A percentile compares a stretch with the other conserved stretches of the same genome.
Conservation (phyloP, 2,113 vertebrate species). For the Pogona vitticeps region DNA sequence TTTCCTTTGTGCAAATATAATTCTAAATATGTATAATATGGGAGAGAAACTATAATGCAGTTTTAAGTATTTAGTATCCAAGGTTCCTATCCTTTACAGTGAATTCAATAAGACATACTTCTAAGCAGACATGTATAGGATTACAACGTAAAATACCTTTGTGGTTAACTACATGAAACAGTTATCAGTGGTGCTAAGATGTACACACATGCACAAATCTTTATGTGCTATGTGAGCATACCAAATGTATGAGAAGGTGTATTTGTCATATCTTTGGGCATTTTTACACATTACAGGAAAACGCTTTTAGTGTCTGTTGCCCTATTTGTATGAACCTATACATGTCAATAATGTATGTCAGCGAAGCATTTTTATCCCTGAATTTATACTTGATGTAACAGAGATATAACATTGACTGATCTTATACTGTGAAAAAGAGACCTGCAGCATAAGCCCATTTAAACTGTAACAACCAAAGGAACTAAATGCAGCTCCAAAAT, state of each 20-base stretch:
- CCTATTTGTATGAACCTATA: background rate
- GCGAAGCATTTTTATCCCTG: background rate
- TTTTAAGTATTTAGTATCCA: background rate
- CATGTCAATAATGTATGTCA: background rate
- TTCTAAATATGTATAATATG: background rate
- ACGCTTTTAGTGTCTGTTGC: background rate
- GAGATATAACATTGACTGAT: background rate
- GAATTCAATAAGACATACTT: background rate
- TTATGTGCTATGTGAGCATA: background rate
- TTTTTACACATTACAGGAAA: background rate
- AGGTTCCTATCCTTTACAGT: background rate
- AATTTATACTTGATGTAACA: background rate
- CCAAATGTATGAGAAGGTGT: background rate
- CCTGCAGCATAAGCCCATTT: background rate
- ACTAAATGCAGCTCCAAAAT: background rate
- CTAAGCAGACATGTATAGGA: background rate
- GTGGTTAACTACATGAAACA: background rate
- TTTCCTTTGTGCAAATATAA: constrained; percentile 6
- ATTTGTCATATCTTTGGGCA: background rate
- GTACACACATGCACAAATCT: background rate
- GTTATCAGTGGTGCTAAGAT: background rate
- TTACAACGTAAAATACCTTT: background rate
- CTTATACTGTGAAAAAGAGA: background rate
- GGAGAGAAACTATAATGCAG: background rate
- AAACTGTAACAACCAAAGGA: background rate